These are phyloP conservation scores for Calephelis perditalis DNA, from an alignment of 2,888 invertebrate species.

Conservation along the genomic window DNA sequence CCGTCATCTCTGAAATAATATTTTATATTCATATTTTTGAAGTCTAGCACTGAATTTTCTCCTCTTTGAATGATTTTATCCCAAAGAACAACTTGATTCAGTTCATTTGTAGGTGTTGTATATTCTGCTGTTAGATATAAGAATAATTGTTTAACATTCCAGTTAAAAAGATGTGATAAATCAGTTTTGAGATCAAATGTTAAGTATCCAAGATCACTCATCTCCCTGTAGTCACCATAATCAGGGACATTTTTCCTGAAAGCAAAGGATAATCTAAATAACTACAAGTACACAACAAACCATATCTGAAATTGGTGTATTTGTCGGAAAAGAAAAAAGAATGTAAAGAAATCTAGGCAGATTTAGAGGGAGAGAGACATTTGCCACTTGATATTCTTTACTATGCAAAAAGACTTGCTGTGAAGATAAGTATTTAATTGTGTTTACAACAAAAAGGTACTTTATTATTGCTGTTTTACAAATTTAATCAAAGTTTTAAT, in stretches of 20 bases:
- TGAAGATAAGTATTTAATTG: too few species aligned
- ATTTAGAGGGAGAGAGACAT: too few species aligned
- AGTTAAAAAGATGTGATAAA: conserved; percentile 95
- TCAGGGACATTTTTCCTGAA: conserved; percentile 96
- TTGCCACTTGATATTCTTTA: too few species aligned
- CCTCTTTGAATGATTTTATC: conserved; percentile 97
- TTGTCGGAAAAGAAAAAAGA: too few species aligned
- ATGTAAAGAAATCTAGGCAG: too few species aligned
- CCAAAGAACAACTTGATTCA: conserved; percentile 98
- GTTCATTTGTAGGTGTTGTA: conserved; percentile 89
- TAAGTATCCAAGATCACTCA: conserved; percentile 96
- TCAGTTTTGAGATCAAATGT: conserved; percentile 97
- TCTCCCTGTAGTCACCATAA: conserved; percentile 94
- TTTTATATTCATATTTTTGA: conserved; percentile 96
- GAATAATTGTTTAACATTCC: conserved; percentile 99
- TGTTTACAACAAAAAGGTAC: too few species aligned
- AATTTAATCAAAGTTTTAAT: too few species aligned
- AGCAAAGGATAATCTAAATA: conserved; percentile 34
- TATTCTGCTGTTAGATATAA: conserved; percentile 98
- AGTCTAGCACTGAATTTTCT: conserved; percentile 94
- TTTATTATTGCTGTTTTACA: too few species aligned
- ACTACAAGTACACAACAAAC: too few species aligned
- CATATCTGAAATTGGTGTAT: too few species aligned
- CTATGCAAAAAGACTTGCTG: too few species aligned
- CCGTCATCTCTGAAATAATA: conserved; percentile 99